A percentile compares a stretch with the other conserved stretches of the same genome.
phyloP scores from a whole-genome alignment of 2,797 vertebrate genomes.

The Leptatherina wallacei region DNA sequence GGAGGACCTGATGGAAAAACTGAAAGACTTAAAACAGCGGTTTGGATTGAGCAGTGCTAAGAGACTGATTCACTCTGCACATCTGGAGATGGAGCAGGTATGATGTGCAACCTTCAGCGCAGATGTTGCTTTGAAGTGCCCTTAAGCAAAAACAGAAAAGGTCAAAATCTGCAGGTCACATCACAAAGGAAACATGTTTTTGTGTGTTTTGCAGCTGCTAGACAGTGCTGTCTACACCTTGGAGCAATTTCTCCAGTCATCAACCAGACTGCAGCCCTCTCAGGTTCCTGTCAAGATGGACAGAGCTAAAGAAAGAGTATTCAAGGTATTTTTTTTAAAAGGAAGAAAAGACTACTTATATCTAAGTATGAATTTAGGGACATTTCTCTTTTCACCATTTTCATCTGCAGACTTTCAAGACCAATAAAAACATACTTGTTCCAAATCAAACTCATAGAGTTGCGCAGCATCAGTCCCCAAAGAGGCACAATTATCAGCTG shows the following conservation, averaged over 20 bases:
- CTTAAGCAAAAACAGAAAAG: not conserved
- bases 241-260: conserved; percentile 60
- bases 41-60: conserved; percentile 58
- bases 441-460: too few relatives aligned
- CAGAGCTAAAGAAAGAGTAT: conserved; percentile 73
- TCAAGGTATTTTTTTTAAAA: conserved; percentile 59
- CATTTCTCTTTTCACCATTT: not conserved
- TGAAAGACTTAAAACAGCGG: conserved; percentile 44
- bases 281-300: conserved; percentile 69
- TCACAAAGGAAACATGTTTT: not conserved
- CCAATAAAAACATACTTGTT: not conserved
- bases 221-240: conserved; percentile 70
- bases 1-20: conserved; percentile 49
- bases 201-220: conserved; percentile 55
- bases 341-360: not conserved
- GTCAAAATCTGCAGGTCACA: not conserved
- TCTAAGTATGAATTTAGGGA: too few relatives aligned
- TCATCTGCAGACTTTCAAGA: not conserved
- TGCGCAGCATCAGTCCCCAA: too few relatives aligned
- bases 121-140: not conserved
- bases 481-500: not conserved
- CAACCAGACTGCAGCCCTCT: conserved; percentile 51
- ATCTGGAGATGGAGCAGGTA: conserved; percentile 74
- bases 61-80: conserved; percentile 59
- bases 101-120: not conserved